Percentiles rank a stretch among this genome's conserved stretches.
Conservation (phyloP, 2,113 vertebrate species). For the Sorex fumeus region DNA sequence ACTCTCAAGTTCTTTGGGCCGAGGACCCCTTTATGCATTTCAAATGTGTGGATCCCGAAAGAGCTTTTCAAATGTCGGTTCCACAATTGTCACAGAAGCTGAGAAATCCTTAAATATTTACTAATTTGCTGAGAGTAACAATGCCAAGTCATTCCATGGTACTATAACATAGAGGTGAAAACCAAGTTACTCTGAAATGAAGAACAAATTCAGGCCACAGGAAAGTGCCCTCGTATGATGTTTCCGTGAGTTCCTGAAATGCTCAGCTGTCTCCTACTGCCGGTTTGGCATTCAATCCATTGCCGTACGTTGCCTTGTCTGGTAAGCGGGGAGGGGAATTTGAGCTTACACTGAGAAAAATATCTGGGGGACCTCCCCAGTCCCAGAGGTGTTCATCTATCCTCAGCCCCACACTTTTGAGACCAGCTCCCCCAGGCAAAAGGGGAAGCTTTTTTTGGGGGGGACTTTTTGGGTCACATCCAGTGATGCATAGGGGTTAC, state of each 20-base stretch:
- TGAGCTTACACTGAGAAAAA: neutral
- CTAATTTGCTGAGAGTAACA: neutral
- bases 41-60: neutral
- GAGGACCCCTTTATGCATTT: neutral
- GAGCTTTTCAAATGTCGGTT: too few relatives aligned
- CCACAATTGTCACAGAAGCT: neutral
- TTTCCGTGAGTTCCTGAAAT: neutral
- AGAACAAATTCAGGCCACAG: neutral
- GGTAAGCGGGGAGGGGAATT: fast-evolving
- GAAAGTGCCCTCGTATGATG: too few relatives aligned
- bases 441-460: too few relatives aligned
- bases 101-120: neutral
- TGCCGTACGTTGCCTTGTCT: neutral
- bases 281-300: fast-evolving
- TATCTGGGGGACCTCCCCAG: fast-evolving
- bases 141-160: neutral
- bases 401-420: neutral
- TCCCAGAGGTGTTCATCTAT: too few relatives aligned
- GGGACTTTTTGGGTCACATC: too few relatives aligned
- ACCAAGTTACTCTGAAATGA: neutral
- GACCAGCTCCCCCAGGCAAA: neutral
- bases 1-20: neutral
- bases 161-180: neutral
- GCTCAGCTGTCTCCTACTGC: fast-evolving
- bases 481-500: too few relatives aligned